Percentiles rank a stretch among this genome's conserved stretches.
Conservation (phyloP, 2,888 invertebrate genomes). For the Dascillus cervinus region DNA sequence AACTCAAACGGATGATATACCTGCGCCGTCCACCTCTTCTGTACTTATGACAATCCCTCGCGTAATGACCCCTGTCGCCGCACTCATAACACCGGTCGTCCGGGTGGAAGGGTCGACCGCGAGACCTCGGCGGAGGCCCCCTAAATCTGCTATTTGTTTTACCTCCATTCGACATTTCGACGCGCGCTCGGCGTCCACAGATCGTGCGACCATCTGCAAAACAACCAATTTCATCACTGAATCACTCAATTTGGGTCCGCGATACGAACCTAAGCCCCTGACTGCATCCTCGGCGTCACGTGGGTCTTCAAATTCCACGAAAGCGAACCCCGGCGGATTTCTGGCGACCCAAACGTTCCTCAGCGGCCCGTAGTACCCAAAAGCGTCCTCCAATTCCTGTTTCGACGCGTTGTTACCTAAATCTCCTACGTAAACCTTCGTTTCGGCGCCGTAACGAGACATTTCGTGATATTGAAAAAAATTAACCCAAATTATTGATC, state of each 20-base stretch:
- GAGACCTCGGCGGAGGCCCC: slow-evolving; percentile 53
- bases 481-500: slow-evolving; percentile 9
- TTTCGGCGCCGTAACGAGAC: slow-evolving; percentile 76
- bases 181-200: slow-evolving; percentile 83
- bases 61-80: slow-evolving; percentile 89
- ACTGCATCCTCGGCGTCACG: slow-evolving; percentile 91
- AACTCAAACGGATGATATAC: slow-evolving; percentile 23
- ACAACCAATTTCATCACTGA: no score
- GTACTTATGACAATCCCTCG: slow-evolving; percentile 78
- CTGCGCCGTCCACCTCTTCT: slow-evolving; percentile 52
- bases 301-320: slow-evolving; percentile 89
- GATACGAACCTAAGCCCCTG: slow-evolving; percentile 38
- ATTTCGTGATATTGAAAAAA: slow-evolving; percentile 41
- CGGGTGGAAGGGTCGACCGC: slow-evolving; percentile 73
- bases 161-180: slow-evolving; percentile 88
- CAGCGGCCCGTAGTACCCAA: slow-evolving; percentile 85
- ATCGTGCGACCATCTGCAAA: slow-evolving; percentile 73
- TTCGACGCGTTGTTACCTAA: slow-evolving; percentile 86
- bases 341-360: slow-evolving; percentile 97
- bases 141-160: slow-evolving; percentile 45
- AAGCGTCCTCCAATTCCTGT: slow-evolving; percentile 88
- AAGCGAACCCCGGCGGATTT: slow-evolving; percentile 92
- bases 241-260: not conserved
- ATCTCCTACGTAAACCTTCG: slow-evolving; percentile 95
- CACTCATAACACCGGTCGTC: slow-evolving; percentile 93